Conservation (phyloP, 2,888 invertebrate genomes). For the Cosmia pyralina region DNA sequence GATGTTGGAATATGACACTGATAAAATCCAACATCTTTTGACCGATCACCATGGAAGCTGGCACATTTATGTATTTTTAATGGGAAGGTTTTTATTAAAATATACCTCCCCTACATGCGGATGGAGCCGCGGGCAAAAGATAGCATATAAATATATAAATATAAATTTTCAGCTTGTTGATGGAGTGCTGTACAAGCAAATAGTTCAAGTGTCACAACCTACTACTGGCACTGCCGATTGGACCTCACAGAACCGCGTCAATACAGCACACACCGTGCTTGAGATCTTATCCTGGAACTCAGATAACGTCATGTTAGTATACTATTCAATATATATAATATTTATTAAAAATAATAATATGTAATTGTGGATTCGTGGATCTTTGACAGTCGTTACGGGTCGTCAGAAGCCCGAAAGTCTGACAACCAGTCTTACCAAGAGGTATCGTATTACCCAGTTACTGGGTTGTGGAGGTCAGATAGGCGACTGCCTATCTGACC, state of each 20-base stretch:
- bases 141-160: neutral
- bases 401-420: too few species aligned
- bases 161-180: constrained; percentile 85
- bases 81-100: neutral
- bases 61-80: neutral
- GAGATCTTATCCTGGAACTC: constrained; percentile 94
- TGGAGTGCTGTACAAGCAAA: constrained; percentile 91
- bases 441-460: too few species aligned
- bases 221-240: constrained; percentile 69
- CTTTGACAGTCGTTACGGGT: too few species aligned
- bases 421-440: too few species aligned
- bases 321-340: neutral
- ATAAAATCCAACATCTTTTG: neutral
- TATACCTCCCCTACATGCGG: neutral
- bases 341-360: neutral
- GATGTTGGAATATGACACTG: neutral
- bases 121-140: neutral
- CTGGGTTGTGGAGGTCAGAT: too few species aligned
- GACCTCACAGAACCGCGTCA: constrained; percentile 78
- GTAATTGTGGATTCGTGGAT: too few species aligned
- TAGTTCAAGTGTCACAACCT: constrained; percentile 89
- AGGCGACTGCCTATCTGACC: too few species aligned
- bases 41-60: neutral
- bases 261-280: constrained; percentile 91
- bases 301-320: constrained; percentile 91